phyloP scores from a whole-genome alignment of 2,797 vertebrate species.

The Acanthopagrus latus region DNA sequence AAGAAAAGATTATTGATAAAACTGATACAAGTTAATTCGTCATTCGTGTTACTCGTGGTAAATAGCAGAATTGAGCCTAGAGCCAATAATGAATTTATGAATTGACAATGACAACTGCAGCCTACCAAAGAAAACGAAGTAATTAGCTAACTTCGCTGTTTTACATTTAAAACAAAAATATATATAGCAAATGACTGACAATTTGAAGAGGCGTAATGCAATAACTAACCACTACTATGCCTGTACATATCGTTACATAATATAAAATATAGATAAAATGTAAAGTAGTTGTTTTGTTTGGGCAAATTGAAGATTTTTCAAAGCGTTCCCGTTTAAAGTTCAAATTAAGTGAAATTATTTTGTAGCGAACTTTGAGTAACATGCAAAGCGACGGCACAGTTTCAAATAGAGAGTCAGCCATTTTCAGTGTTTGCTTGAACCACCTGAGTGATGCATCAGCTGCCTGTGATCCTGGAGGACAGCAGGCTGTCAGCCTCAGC shows the following conservation, averaged over 20 bases:
- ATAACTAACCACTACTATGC: no score
- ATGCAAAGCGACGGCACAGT: neutral
- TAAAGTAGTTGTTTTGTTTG: no score
- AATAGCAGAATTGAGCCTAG: neutral
- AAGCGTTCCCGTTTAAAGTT: neutral
- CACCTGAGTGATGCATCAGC: constrained; percentile 43
- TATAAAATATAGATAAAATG: no score
- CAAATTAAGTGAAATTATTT: neutral
- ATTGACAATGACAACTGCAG: no score
- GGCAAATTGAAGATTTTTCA: neutral
- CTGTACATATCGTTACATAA: no score
- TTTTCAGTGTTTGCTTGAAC: neutral
- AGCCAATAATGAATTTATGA: no score
- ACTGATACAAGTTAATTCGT: neutral
- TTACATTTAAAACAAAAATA: neutral
- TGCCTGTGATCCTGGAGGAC: constrained; percentile 34
- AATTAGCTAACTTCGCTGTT: neutral
- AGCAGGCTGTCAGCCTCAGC: constrained; percentile 50
- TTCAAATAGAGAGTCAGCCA: neutral
- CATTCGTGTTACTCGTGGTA: neutral
- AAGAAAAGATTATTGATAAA: neutral
- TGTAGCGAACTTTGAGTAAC: neutral
- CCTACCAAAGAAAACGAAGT: no score
- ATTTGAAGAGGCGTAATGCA: no score
- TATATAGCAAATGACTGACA: neutral